A percentile compares a stretch with the other conserved stretches of the same genome.
Conservation (phyloP, 2,888 invertebrate species). For the Polylopha cassiicola region DNA sequence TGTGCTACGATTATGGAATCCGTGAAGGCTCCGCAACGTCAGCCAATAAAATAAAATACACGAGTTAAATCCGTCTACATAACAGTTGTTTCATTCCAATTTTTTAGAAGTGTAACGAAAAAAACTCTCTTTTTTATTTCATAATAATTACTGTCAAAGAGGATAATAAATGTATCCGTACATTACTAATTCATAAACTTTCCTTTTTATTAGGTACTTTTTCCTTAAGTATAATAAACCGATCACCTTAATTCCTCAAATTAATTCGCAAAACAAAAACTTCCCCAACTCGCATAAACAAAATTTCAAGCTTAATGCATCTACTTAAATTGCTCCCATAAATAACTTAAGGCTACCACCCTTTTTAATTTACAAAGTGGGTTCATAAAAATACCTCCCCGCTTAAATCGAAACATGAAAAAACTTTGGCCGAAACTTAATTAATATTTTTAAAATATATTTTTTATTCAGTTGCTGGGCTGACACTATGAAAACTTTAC, state of each 20-base stretch:
- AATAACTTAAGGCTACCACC: constrained; percentile 22
- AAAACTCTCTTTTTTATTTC: too few species aligned
- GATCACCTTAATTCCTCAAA: constrained; percentile 12
- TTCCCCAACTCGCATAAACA: constrained; percentile 16
- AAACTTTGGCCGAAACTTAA: constrained; percentile 13
- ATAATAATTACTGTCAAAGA: too few species aligned
- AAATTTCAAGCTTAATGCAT: constrained; percentile 20
- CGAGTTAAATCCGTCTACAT: too few species aligned
- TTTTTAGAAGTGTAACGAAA: too few species aligned
- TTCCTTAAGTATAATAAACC: constrained; percentile 3
- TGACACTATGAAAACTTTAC: too few species aligned
- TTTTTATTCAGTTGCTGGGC: too few species aligned
- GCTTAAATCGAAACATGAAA: constrained; percentile 21
- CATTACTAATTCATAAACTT: constrained; percentile 1
- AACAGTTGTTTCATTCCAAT: too few species aligned
- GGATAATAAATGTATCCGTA: too few species aligned
- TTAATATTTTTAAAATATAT: too few species aligned
- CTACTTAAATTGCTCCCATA: constrained; percentile 21
- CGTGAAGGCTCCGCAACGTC: too few species aligned
- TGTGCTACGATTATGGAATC: too few species aligned
- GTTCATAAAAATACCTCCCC: constrained; percentile 19
- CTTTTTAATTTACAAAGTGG: constrained; percentile 24
- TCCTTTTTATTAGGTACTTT: background rate
- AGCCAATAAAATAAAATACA: too few species aligned
- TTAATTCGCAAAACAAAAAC: constrained; percentile 21